Evolutionary conservation across 2,888 invertebrate species (phyloP), one percentile per base, ranked within the genome.

Genomic region (Coleophora deauratella): DNA sequence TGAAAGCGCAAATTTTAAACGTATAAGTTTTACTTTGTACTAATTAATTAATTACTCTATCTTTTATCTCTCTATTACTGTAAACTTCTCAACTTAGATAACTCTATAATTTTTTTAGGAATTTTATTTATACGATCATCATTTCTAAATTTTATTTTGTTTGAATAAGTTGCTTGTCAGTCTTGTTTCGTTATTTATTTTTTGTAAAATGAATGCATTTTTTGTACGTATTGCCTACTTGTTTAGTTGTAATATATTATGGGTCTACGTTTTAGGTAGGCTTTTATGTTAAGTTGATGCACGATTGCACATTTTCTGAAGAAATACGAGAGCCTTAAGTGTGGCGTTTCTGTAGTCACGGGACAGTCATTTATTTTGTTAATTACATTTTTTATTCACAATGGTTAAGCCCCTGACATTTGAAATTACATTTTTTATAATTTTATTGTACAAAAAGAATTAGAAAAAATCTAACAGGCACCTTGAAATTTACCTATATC

Each of bases 251-350:
- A 21, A 21, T 4, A 21, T 21, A 21, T 21, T 21, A 52, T 59
- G 59, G 54, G 79, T 72, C 82, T 85, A 77, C 84, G 84, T 85
- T 84, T 45, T 53, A 49, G 40, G 45, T 54, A 51, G 47, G 41
- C 46, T 51, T 49, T 47, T 40, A 45, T 40, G 37, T 45, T 52
- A 53, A 21, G 21, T 21, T 21, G 21, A 21, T 21, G 21, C 21
- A 21, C 21, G 6, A 4, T 21, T 21, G 21, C 21, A 21, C n/a
- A n/a, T n/a, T n/a, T n/a, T n/a, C n/a, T n/a, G n/a, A n/a, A n/a
- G n/a, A n/a, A n/a, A n/a, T n/a, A n/a, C n/a, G n/a, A n/a, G n/a
- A n/a, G n/a, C n/a, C n/a, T n/a, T n/a, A 21, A 21, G 21, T 21
- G 21, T 21, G 3, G 21, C 21, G 21, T 21, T 21, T 21, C 21